Base-by-base conservation (phyloP, 2,797 vertebrate genomes). In the Chlorospingus semifuscus region DNA sequence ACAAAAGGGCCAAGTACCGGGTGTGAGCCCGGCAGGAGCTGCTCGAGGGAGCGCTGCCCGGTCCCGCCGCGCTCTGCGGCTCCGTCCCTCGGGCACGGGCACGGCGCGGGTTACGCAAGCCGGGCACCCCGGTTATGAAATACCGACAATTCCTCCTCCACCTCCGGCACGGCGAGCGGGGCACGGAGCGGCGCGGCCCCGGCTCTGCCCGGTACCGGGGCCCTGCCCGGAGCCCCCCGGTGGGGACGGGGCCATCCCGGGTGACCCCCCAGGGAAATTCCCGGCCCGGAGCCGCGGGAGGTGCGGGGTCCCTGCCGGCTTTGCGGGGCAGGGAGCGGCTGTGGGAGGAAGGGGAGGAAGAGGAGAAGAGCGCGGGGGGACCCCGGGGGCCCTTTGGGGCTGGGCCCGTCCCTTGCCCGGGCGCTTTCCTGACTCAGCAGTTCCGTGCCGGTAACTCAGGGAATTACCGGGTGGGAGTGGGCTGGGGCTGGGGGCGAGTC, bases 361-460 rank as follows among this genome's bases (percentile, higher is more conserved):
- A 59, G 36, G 56, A 44, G 32, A 11, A 9, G 12, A 23, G 49
- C 42, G 4, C 2, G 56, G 56, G 56, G 83, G 47, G 65, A 8
- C 27, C 69, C 34, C 5, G 21, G 46, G 74, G 46, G 1, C 4
- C 26, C 29, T 59, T 91, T 55, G 0, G 24, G 47, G 36, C 37
- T 1, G 61, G 46, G 32, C 37, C 65, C 3, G 10, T 49, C 52
- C 81, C 72, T 75, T 87, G 57, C 27, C 50, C 87, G 1, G 7
- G 14, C 18, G 0, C 71, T 87, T 81, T 91, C 65, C 75, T 95
- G 96, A 95, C 90, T 97, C 96, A 93, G 94, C 94, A 49, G 57
- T 39, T 95, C 90, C 60, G 7, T 47, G 32, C 68, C 77, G 2
- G 56, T 44, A 44, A 96, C 87, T 81, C 24, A 50, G 37, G 59